Evolutionary conservation across 2,113 vertebrate genomes (phyloP).

Genomic region (Microcebus murinus): DNA sequence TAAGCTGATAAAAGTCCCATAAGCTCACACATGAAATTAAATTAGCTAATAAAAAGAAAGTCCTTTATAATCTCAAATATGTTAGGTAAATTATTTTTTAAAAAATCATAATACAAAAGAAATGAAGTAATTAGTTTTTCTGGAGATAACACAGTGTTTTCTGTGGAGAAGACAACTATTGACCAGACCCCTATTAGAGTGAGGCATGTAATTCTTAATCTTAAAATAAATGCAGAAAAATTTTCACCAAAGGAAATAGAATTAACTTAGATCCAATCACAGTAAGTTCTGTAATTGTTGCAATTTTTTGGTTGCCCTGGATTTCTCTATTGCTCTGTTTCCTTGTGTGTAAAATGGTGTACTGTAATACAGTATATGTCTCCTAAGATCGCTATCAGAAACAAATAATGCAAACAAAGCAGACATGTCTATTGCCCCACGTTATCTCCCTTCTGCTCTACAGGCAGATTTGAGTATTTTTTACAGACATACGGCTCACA

Average conservation of each 20-base stretch:
- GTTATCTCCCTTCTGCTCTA: background rate
- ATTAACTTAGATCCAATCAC: background rate
- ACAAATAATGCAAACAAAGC: background rate
- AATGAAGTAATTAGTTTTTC: background rate
- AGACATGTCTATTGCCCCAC: background rate
- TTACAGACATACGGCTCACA: rapidly evolving
- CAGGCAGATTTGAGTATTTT: background rate
- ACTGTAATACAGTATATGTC: background rate
- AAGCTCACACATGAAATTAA: background rate
- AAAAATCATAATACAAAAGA: background rate
- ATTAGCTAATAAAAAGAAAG: background rate
- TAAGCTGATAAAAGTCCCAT: background rate
- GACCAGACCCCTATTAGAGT: background rate
- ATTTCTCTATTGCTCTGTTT: background rate
- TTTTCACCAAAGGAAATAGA: background rate
- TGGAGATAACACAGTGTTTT: background rate
- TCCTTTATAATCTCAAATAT: background rate
- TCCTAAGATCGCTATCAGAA: background rate
- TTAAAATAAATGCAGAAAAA: background rate
- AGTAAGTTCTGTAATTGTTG: background rate
- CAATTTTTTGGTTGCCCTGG: background rate
- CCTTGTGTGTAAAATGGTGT: background rate
- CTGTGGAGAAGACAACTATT: background rate
- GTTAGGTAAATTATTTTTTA: background rate
- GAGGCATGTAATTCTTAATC: background rate